Evolutionary conservation across 2,113 vertebrate genomes (phyloP).

Genomic region (Notechis scutatus): DNA sequence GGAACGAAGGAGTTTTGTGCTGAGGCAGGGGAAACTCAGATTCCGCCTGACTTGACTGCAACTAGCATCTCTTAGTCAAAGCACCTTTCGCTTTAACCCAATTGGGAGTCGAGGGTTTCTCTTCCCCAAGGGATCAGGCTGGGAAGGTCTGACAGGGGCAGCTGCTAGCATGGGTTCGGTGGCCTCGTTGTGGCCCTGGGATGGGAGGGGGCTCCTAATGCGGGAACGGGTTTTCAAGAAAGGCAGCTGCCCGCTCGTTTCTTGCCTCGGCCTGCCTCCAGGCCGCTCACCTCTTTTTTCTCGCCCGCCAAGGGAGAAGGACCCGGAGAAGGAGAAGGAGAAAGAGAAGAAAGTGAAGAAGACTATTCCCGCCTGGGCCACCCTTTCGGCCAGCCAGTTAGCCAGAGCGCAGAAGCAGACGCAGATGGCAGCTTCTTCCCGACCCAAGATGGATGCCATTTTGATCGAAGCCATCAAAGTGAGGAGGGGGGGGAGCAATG

Average conservation of each 20-base stretch:
- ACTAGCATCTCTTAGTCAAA: no score
- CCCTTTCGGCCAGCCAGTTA: slow-evolving; percentile 84
- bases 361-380: slow-evolving; percentile 95
- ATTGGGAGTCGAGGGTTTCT: no score
- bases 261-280: neutral
- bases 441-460: slow-evolving; percentile 91
- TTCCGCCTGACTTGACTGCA: no score
- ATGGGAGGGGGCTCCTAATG: neutral
- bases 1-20: no score
- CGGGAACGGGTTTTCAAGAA: neutral
- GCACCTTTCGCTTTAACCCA: no score
- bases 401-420: slow-evolving; percentile 82
- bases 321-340: slow-evolving; percentile 83
- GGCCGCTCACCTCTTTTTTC: neutral
- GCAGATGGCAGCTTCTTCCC: slow-evolving; percentile 80
- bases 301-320: slow-evolving; percentile 78
- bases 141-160: neutral
- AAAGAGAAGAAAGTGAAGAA: slow-evolving; percentile 94
- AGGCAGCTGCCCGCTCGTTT: neutral
- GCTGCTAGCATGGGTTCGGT: neutral
- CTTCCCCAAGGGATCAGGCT: no score
- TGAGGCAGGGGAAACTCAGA: no score
- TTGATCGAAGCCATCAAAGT: slow-evolving; percentile 90
- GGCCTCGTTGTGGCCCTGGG: neutral
- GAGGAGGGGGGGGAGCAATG: neutral